Percentiles rank a stretch among this genome's conserved stretches.
Evolutionary conservation across 1,140 invertebrate species (phyloP).

Genomic region (Neodiprion pinetum): DNA sequence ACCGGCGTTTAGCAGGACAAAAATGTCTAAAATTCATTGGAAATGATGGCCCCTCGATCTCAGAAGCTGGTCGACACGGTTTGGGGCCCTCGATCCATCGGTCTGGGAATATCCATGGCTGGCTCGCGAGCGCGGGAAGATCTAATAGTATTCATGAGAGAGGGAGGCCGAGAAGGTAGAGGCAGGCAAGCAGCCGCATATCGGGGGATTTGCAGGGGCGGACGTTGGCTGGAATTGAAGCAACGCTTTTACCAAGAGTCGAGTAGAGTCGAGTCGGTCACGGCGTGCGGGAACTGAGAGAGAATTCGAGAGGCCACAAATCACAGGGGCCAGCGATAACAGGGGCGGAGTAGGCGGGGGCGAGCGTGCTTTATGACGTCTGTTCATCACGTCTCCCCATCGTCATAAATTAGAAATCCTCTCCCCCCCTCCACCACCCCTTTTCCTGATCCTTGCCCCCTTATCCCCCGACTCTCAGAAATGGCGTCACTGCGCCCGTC

Average conservation of each 20-base stretch:
- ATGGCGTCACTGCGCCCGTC: conserved; percentile 2
- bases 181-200: not conserved
- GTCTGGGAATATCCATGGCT: not conserved
- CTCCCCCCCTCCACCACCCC: conserved; percentile 36
- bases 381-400: conserved; percentile 63
- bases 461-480: conserved; percentile 34
- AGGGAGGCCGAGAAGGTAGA: conserved; percentile 1
- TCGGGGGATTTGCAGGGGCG: not conserved
- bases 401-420: conserved; percentile 4
- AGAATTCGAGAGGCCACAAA: conserved; percentile 49
- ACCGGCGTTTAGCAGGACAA: no score
- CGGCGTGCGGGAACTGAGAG: conserved; percentile 33
- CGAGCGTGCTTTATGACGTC: conserved; percentile 57
- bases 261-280: no score
- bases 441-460: conserved; percentile 19
- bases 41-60: no score
- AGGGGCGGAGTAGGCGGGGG: conserved; percentile 39
- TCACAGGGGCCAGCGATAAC: conserved; percentile 44
- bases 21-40: no score
- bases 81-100: no score
- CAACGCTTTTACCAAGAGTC: conserved; percentile 14
- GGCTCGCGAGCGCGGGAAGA: not conserved
- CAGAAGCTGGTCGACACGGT: no score
- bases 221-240: conserved; percentile 30
- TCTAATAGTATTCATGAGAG: not conserved